Base-by-base conservation (phyloP, 2,888 invertebrate species). In the Sycophila texana region DNA sequence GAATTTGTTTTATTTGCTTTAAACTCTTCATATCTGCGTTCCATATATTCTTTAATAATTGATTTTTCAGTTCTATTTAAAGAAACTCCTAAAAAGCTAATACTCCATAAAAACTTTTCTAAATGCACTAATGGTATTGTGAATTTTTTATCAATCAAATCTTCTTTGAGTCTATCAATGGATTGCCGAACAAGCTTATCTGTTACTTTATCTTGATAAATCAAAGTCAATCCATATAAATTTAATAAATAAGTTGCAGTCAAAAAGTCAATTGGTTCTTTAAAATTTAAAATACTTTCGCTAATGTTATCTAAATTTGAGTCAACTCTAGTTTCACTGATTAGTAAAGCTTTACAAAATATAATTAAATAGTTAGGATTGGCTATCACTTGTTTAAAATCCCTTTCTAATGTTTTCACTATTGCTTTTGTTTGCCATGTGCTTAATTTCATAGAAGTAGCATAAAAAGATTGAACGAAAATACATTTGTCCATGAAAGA, bases 61-160 rank as follows among this genome's bases (percentile, higher is more conserved):
- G 83, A 18, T 51, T 90, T 85, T 82, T 88, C 66, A 26, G 63
- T 20, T 10, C 58, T 22, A 14, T 75, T 49, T 2, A 85, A 76
- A 65, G 84, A 85, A 77, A 88, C 88, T 76, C 90, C 87, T 22
- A 91, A 86, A 76, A 84, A 88, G 83, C 90, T 89, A 47, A 89
- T 81, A 60, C 88, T 85, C 91, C 91, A 91, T 16, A 92, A 84
- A 74, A 92, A 88, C 68, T 90, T 86, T 70, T 89, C 88, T n/a
- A 92, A 86, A 85, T 92, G 92, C 85, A 92, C 51, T 30, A 77
- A 12, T 67, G 80, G 49, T 84, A 83, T 83, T 86, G 81, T 51
- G 75, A 22, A 55, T 83, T 77, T 80, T 82, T 83, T 13, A 85
- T 74, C 20, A 67, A 77, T 81, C 47, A 84, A 81, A 83, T 86